phyloP scores from a whole-genome alignment of 2,797 vertebrate genomes.

The Fundulus diaphanus region DNA sequence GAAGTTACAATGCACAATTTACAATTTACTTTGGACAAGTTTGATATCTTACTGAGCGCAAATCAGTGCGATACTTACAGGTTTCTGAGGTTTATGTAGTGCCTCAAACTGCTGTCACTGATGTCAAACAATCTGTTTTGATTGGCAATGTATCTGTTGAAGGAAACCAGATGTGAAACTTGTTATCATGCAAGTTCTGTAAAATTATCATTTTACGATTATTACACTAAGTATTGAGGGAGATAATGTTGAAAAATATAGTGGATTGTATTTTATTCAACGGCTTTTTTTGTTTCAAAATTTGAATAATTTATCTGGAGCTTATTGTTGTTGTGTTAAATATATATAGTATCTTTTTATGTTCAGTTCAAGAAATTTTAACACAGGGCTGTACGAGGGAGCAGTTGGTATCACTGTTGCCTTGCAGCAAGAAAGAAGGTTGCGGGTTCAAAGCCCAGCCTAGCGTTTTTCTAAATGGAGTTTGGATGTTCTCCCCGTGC shows the following conservation, averaged over 20 bases:
- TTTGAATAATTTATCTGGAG: neutral
- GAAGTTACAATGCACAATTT: slow-evolving; percentile 40
- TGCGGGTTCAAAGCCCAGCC: neutral
- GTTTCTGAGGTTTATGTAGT: slow-evolving; percentile 93
- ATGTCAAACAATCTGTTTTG: slow-evolving; percentile 90
- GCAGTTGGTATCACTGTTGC: neutral
- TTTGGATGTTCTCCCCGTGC: neutral
- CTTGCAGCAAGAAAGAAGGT: neutral
- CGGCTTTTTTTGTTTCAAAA: neutral
- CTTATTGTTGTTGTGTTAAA: neutral
- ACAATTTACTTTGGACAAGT: neutral
- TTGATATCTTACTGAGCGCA: neutral
- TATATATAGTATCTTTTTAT: neutral
- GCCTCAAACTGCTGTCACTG: slow-evolving; percentile 90
- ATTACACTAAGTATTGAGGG: neutral
- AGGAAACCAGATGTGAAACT: neutral
- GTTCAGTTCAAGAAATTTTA: neutral
- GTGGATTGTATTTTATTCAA: neutral
- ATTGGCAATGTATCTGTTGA: slow-evolving; percentile 90
- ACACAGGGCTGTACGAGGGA: neutral
- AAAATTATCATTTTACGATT: neutral
- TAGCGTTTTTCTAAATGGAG: neutral
- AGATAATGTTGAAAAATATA: neutral
- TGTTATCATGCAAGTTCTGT: neutral
- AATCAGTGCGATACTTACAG: slow-evolving; percentile 85